Percentiles rank a stretch among this genome's conserved stretches.
Evolutionary conservation across 2,113 vertebrate genomes (phyloP).

Genomic region (Gobius niger): DNA sequence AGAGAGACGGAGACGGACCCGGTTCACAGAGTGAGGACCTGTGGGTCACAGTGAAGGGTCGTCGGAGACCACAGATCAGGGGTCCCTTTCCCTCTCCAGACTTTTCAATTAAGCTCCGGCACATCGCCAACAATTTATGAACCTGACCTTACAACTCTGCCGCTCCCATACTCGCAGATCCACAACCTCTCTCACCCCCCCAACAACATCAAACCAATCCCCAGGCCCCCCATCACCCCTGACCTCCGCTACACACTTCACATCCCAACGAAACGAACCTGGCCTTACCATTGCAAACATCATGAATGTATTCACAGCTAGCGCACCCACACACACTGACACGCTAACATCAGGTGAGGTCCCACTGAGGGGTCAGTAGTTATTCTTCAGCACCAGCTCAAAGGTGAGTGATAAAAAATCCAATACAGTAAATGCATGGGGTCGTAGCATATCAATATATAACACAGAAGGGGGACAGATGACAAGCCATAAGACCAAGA

Average conservation of each 20-base stretch:
- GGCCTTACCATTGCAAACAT: conserved; percentile 47
- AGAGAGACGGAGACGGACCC: conserved; percentile 42
- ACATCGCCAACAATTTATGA: conserved; percentile 74
- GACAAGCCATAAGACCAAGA: conserved; percentile 87
- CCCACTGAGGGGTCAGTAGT: conserved; percentile 83
- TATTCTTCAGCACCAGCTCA: conserved; percentile 84
- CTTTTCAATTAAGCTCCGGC: conserved; percentile 76
- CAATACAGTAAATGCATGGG: conserved; percentile 83
- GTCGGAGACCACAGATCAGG: conserved; percentile 67
- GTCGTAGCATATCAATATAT: conserved; percentile 80
- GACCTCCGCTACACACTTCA: conserved; percentile 53
- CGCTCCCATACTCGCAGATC: conserved; percentile 52
- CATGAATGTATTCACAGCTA: conserved; percentile 14
- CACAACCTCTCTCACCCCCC: conserved; percentile 57
- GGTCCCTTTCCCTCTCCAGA: conserved; percentile 63
- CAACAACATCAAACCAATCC: conserved; percentile 66
- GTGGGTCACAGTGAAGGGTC: conserved; percentile 55
- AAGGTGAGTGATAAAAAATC: conserved; percentile 88
- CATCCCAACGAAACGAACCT: conserved; percentile 49
- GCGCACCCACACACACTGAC: conserved; percentile 15
- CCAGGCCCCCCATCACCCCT: conserved; percentile 50
- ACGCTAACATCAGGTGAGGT: conserved; percentile 50
- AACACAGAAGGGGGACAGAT: conserved; percentile 80
- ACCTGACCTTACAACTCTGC: conserved; percentile 75
- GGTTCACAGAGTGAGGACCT: conserved; percentile 62